Evolutionary conservation across 2,888 invertebrate genomes (phyloP), one percentile per base, ranked within the genome.

Genomic region (Standfussiana lucernea): DNA sequence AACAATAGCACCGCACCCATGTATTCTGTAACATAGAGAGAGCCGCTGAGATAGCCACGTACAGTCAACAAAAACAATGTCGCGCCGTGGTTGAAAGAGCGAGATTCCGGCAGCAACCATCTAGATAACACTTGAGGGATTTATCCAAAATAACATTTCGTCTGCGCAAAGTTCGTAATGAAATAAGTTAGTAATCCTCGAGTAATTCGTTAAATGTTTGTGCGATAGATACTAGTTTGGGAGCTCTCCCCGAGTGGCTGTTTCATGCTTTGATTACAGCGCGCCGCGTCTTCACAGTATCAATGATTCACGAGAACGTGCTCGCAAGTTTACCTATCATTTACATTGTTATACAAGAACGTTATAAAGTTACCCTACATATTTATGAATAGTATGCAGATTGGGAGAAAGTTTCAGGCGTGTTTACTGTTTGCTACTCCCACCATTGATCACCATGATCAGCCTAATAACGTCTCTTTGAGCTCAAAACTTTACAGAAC

Each of bases 151-250:
- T 93, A 94, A 94, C 95, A 92, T 93, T 95, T 93, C 90, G 91
- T 89, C 89, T 86, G 90, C 91, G 89, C 92, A 90, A 95, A 95
- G 94, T 95, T 95, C 93, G 92, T 95, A 95, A 95, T 95, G 94
- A 95, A 95, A 95, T 95, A 95, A 95, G 95, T 95, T 95, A 90
- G 93, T 94, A 94, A 95, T 94, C 95, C 95, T 92, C 91, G 89
- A 91, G 93, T 94, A 93, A 94, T 94, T 94, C 94, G 94, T 93
- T 94, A 92, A 94, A 93, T 93, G 94, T 93, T 94, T 92, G 92
- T 91, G 90, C 93, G 91, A 93, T 93, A 92, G 92, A 92, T 93
- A 90, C 90, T 91, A 92, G 92, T 91, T 92, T 84, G 79, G 82
- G 84, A 89, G 87, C 85, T 87, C 89, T 89, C 88, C 88, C 88